Evolutionary conservation across 1,140 invertebrate genomes (phyloP).

Genomic region (Platyscapa corneri): DNA sequence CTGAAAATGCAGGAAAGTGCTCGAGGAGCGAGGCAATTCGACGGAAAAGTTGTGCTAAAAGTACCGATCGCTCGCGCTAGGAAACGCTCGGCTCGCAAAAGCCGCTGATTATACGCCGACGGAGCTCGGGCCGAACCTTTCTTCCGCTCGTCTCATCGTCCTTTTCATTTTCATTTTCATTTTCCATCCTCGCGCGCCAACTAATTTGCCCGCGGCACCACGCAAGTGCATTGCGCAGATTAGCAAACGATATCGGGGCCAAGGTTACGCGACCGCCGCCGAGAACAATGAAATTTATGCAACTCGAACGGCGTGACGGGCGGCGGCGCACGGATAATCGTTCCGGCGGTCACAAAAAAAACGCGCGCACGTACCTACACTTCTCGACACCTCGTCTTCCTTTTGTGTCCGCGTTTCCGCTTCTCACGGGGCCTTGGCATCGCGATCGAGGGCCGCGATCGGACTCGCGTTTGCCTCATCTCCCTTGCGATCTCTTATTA

Average conservation of each 20-base stretch:
- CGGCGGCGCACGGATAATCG: constrained; percentile 50
- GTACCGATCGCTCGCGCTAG: neutral
- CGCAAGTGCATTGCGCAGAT: constrained; percentile 51
- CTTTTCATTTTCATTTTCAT: too few species aligned
- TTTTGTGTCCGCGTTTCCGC: constrained; percentile 57
- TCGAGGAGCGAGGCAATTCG: too few species aligned
- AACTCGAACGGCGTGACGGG: constrained; percentile 52
- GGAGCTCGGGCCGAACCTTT: too few species aligned
- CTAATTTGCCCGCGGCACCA: neutral
- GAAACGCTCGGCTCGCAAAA: constrained; percentile 1
- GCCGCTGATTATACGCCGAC: too few species aligned
- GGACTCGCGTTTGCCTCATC: constrained; percentile 1
- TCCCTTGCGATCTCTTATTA: neutral
- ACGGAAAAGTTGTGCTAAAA: neutral
- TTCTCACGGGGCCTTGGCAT: constrained; percentile 56
- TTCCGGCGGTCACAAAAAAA: constrained; percentile 19
- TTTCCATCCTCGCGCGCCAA: neutral
- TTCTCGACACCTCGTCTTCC: constrained; percentile 37
- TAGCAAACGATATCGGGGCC: constrained; percentile 66
- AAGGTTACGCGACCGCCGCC: constrained; percentile 64
- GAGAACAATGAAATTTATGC: constrained; percentile 68
- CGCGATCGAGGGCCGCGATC: constrained; percentile 20
- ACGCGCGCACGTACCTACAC: constrained; percentile 7
- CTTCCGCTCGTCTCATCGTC: too few species aligned
- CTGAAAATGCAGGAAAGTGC: too few species aligned